Base-by-base conservation (phyloP, 2,113 vertebrate species). In the Eublepharis macularius region DNA sequence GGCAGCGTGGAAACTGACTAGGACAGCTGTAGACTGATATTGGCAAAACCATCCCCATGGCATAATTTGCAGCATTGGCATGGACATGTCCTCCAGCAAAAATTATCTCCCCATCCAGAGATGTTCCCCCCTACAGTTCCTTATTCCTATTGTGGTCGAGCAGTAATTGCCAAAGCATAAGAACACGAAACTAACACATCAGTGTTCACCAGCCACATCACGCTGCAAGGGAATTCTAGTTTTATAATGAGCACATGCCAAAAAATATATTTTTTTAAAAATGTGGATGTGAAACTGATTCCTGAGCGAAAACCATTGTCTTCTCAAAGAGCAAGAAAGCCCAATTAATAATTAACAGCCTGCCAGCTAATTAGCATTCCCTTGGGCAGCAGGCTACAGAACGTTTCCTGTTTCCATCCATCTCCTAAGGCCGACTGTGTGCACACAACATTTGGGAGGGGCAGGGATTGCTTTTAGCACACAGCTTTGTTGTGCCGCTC, bases 271-370 rank as follows among this genome's bases (percentile, higher is more conserved):
- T 11, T 6, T 51, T 51, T 51, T 51, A n/a, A 29, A 29, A 19
- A 29, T 43, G 24, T 43, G 39, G 24, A 26, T 73, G 70, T 29
- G 41, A 43, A 73, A 73, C 41, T 43, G 21, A 12, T 57, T 21
- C 21, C 41, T 39, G 21, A 39, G 43, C 10, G 24, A 4, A 94
- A 94, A 94, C 90, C 93, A 92, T 89, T 88, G 83, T 87, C 89
- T 93, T 94, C 93, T 91, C 92, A 92, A 94, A 91, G 90, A 95
- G 94, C 91, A 94, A 93, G 24, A 4, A 94, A 95, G 87, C 89
- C 89, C 92, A 91, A 92, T 95, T 94, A 95, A 94, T 95, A 94
- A 95, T 95, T 95, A 95, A 95, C 94, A 93, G 93, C 89, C 87
- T 92, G 91, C 91, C 91, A 91, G 93, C 94, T 95, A 94, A 95